These are phyloP conservation scores for Theretra japonica DNA, from an alignment of 2,888 invertebrate genomes.

Conservation along the genomic window DNA sequence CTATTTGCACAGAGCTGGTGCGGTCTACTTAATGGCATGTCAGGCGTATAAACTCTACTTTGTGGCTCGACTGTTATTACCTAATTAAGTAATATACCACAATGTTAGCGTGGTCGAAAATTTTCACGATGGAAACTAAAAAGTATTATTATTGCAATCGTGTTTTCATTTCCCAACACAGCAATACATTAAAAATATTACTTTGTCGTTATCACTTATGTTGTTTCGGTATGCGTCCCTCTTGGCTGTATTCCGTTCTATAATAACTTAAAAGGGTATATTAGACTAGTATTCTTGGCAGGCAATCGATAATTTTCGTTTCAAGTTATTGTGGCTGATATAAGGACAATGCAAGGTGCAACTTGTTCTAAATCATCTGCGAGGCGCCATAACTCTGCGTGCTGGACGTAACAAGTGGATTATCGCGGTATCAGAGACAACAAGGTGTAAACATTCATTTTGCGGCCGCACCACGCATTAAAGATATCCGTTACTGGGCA, in stretches of 20 bases:
- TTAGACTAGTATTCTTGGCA: too few species aligned
- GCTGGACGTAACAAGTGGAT: constrained; percentile 24
- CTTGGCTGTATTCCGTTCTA: too few species aligned
- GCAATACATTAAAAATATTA: too few species aligned
- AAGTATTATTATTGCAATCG: background rate
- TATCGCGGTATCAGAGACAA: constrained; percentile 11
- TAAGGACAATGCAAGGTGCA: constrained; percentile 4
- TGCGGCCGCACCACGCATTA: background rate
- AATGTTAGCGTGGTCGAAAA: background rate
- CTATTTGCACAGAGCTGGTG: constrained; percentile 53
- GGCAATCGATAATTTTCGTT: background rate
- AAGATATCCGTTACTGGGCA: background rate
- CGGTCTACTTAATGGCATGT: background rate
- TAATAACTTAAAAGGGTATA: too few species aligned
- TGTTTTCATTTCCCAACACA: too few species aligned
- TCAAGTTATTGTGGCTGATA: too few species aligned
- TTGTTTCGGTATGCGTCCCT: too few species aligned
- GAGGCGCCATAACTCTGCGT: constrained; percentile 2
- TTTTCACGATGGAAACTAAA: background rate
- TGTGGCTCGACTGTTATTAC: constrained; percentile 4
- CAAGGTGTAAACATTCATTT: constrained; percentile 1
- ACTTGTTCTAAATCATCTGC: constrained; percentile 10
- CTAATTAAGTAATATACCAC: constrained; percentile 3
- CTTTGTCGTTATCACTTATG: too few species aligned
- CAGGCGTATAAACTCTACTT: background rate